phyloP scores from a whole-genome alignment of 2,888 invertebrate genomes.

The Eristalinus sepulchralis region DNA sequence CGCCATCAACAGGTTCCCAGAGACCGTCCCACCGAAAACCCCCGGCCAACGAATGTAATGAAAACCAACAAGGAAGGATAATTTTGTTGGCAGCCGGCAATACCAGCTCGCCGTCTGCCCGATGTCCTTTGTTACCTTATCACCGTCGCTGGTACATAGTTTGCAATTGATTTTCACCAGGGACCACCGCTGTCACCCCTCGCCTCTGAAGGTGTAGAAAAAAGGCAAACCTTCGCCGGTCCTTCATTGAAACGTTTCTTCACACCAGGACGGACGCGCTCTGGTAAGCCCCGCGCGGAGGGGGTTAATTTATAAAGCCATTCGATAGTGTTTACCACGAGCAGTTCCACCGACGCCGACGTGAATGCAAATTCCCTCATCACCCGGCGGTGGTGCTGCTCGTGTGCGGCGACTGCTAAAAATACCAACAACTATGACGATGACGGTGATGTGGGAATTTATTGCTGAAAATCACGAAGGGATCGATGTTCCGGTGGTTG shows the following conservation, averaged over 20 bases:
- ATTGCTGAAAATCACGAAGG: slow-evolving; percentile 54
- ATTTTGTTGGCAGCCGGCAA: slow-evolving; percentile 18
- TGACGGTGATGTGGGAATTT: slow-evolving; percentile 54
- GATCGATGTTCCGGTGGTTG: slow-evolving; percentile 45
- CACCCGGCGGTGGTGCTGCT: neutral
- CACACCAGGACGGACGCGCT: neutral
- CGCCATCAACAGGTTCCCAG: slow-evolving; percentile 34
- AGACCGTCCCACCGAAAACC: neutral
- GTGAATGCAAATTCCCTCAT: slow-evolving; percentile 49
- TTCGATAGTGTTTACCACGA: slow-evolving; percentile 55
- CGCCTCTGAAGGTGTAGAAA: neutral
- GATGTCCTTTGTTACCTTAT: slow-evolving; percentile 37
- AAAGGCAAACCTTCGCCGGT: slow-evolving; percentile 7
- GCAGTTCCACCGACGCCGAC: slow-evolving; percentile 42
- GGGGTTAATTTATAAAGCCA: slow-evolving; percentile 56
- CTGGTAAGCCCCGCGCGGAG: too few species aligned
- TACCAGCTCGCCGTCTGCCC: neutral
- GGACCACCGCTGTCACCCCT: neutral
- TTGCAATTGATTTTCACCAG: slow-evolving; percentile 62
- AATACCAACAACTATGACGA: slow-evolving; percentile 29
- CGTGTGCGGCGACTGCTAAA: slow-evolving; percentile 31
- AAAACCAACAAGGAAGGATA: slow-evolving; percentile 22
- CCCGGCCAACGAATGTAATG: slow-evolving; percentile 3
- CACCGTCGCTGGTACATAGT: neutral
- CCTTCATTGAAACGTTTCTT: slow-evolving; percentile 9